A percentile compares a stretch with the other conserved stretches of the same genome.
These are phyloP conservation scores for Tapirus terrestris DNA, from an alignment of 2,113 vertebrate species.

Conservation along the genomic window DNA sequence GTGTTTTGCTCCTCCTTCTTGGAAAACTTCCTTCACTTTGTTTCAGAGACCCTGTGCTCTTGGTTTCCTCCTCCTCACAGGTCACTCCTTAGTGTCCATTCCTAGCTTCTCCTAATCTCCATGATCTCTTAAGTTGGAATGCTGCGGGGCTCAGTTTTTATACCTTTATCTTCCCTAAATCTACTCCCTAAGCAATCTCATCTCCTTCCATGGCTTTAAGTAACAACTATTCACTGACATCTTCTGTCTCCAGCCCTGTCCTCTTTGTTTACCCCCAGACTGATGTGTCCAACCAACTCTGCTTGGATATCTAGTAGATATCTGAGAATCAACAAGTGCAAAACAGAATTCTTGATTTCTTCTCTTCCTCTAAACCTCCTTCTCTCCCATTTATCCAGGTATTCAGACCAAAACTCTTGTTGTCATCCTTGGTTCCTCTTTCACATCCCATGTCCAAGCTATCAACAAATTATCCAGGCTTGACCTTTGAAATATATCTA, in stretches of 20 bases:
- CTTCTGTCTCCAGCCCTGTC: not conserved
- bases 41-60: not conserved
- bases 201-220: not conserved
- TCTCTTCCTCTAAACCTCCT: not conserved
- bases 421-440: not conserved
- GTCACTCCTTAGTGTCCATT: not conserved
- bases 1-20: not conserved
- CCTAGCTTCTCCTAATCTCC: not conserved
- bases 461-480: not conserved
- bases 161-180: not conserved
- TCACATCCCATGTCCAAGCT: not conserved
- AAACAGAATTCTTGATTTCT: not conserved
- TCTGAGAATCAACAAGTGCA: not conserved
- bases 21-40: not conserved
- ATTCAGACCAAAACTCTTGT: not conserved
- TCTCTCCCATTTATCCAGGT: not conserved
- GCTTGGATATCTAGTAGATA: not conserved
- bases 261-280: not conserved
- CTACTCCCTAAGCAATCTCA: not conserved
- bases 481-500: not conserved
- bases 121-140: not conserved
- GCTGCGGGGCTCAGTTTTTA: not conserved
- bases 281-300: not conserved
- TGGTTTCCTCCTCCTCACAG: not conserved
- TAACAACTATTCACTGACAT: not conserved